Conservation (phyloP, 2,888 invertebrate species). For the Timema podura region DNA sequence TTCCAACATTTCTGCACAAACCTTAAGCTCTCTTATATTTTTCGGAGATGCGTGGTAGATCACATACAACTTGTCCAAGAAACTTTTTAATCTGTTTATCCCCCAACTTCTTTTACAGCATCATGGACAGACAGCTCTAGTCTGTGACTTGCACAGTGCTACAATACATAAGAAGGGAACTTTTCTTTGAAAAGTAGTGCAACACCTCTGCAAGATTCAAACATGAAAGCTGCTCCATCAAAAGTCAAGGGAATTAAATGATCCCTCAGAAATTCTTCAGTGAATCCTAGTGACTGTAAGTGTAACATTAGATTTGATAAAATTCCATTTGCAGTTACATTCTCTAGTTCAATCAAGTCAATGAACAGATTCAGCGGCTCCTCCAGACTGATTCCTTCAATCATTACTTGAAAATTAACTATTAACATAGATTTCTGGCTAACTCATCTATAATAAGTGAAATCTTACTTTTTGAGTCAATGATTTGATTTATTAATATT, state of each 20-base stretch:
- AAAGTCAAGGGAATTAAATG: neutral
- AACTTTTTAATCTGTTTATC: neutral
- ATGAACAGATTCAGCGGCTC: slow-evolving; percentile 2
- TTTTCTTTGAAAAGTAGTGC: too few relatives aligned
- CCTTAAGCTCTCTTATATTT: neutral
- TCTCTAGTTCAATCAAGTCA: neutral
- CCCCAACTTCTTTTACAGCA: slow-evolving; percentile 8
- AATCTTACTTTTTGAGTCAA: slow-evolving; percentile 5
- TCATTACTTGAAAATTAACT: neutral
- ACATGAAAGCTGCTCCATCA: too few relatives aligned
- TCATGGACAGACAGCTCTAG: neutral
- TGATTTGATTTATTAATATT: too few relatives aligned
- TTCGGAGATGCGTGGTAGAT: slow-evolving; percentile 1
- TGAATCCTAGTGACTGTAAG: neutral
- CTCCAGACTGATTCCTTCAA: slow-evolving; percentile 1
- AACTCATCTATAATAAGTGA: neutral
- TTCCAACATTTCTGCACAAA: slow-evolving; percentile 1
- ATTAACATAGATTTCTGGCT: neutral
- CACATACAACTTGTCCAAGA: neutral
- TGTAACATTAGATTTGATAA: neutral
- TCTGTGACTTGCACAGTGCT: neutral
- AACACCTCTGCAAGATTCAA: too few relatives aligned
- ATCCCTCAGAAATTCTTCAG: neutral
- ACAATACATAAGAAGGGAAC: neutral
- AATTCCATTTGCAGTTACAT: slow-evolving; percentile 5